Evolutionary conservation across 2,888 invertebrate species (phyloP), one percentile per base, ranked within the genome.

Genomic region (Drosophila ustulata): DNA sequence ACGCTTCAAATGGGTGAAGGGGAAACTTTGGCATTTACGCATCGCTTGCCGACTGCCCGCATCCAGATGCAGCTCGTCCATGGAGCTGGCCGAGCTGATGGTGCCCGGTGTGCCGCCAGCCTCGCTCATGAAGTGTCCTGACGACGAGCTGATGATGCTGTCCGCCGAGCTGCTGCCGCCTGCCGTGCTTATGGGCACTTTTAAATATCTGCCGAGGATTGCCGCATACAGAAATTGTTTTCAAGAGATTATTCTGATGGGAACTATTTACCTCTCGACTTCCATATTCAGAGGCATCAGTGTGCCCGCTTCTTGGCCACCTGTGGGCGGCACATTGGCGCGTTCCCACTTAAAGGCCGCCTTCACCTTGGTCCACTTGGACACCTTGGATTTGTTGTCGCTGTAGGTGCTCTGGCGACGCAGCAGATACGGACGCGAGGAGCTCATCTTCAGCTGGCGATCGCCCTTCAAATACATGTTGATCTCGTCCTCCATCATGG

Each of bases 281-380:
- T 94, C 94, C 67, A 92, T 91, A 77, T 93, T 93, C 30, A 93
- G 84, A 3, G 93, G 93, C 62, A 92, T 88, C 72, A 93, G 88
- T 32, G 93, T 93, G 50, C 88, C 93, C 87, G 84, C 92, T 39
- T 89, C 82, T 7, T 61, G 61, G 88, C 79, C 93, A 90, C 78
- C 84, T 25, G 93, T 63, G 34, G 90, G 89, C 13, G 91, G 90
- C 92, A 93, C 93, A 74, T 94, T 94, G 0, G 96, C 96, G 80
- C 95, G 95, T 89, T 97, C 96, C 96, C 96, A 97, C 82, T 96
- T 96, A 85, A 97, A 96, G 11, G 97, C 97, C 49, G 97, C 96
- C 91, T 97, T 97, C 8, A 97, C 97, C 92, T 95, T 95, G 0
- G 96, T 97, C 97, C 97, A 97, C 90, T 97, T 97, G 0, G 97